A percentile compares a stretch with the other conserved stretches of the same genome.
Conservation (phyloP, 1,140 invertebrate genomes). For the Hycleus cichorii region DNA sequence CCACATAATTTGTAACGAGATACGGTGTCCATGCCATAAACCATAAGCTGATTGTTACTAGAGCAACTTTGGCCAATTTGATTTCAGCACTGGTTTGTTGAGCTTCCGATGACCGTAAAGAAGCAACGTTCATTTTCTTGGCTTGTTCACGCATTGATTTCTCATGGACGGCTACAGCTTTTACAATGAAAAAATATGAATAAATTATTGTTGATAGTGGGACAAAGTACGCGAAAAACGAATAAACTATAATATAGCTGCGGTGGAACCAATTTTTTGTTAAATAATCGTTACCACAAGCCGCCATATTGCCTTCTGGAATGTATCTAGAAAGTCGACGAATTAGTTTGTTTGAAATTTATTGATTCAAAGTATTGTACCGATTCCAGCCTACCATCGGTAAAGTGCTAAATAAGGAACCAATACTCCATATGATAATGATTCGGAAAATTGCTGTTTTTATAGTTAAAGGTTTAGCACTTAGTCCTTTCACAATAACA, state of each 20-base stretch:
- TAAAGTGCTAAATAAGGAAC: conserved; percentile 57
- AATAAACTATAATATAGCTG: conserved; percentile 64
- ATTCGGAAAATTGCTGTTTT: conserved; percentile 62
- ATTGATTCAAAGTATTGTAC: too few relatives aligned
- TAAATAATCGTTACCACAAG: conserved; percentile 78
- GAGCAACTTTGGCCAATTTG: conserved; percentile 71
- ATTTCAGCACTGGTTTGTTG: conserved; percentile 60
- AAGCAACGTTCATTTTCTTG: conserved; percentile 79
- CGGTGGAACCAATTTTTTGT: conserved; percentile 54
- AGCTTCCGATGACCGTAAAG: conserved; percentile 60
- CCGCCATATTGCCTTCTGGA: conserved; percentile 80
- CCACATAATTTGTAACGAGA: conserved; percentile 69
- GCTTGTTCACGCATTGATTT: conserved; percentile 74
- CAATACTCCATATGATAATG: conserved; percentile 60
- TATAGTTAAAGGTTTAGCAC: conserved; percentile 61
- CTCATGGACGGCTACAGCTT: conserved; percentile 71
- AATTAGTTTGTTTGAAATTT: too few relatives aligned
- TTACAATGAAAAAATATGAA: conserved; percentile 71
- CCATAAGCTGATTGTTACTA: conserved; percentile 75
- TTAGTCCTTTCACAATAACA: conserved; percentile 70
- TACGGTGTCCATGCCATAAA: conserved; percentile 81
- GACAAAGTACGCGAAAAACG: conserved; percentile 59
- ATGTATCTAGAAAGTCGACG: conserved; percentile 48
- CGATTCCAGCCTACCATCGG: conserved; percentile 75
- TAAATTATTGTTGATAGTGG: conserved; percentile 67